Conservation (phyloP, 2,797 vertebrate genomes). For the Phylloscopus collybita region DNA sequence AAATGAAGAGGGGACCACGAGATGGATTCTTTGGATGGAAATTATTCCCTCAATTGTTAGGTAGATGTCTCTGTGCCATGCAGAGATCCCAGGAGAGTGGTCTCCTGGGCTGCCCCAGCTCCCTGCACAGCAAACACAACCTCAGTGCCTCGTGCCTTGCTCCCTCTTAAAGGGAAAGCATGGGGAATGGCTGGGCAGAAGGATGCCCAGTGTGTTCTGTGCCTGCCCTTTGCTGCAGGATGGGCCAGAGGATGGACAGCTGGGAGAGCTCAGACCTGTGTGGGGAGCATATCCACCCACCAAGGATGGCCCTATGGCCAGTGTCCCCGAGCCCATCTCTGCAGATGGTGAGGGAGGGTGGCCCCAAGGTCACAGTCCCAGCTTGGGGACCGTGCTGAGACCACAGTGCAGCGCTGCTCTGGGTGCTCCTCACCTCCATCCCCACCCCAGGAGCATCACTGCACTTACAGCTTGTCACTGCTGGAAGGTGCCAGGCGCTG, state of each 20-base stretch:
- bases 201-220: not conserved
- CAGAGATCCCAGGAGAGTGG: not conserved
- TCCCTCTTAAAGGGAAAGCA: not conserved
- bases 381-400: rapidly evolving
- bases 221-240: rapidly evolving
- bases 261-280: not conserved
- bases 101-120: not conserved
- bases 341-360: not conserved
- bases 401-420: not conserved
- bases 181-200: not conserved
- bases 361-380: not conserved
- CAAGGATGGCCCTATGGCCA: not conserved
- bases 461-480: not conserved
- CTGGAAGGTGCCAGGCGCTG: not conserved
- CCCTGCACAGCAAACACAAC: not conserved
- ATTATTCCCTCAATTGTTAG: slow-evolving; percentile 66
- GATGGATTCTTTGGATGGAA: slow-evolving; percentile 59
- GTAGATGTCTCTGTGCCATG: slow-evolving; percentile 27
- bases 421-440: not conserved
- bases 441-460: not conserved
- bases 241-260: not conserved
- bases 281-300: not conserved
- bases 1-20: slow-evolving; percentile 59
- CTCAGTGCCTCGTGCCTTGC: not conserved
- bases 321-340: not conserved